phyloP scores from a whole-genome alignment of 2,797 vertebrate genomes.

The Sebastes goodei region DNA sequence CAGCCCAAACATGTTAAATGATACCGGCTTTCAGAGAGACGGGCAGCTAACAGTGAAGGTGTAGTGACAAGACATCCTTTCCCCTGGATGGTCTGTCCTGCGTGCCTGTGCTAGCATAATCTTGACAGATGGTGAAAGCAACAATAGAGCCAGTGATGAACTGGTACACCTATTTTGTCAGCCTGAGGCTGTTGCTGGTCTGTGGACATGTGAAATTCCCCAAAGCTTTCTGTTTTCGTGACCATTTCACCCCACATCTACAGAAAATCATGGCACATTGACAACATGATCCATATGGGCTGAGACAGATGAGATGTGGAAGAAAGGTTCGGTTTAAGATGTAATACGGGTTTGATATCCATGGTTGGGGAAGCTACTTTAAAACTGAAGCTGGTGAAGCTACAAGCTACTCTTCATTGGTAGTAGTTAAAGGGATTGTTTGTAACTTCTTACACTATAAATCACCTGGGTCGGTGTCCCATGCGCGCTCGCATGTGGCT shows the following conservation, averaged over 20 bases:
- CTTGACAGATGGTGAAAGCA: conserved; percentile 40
- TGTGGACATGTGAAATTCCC: conserved; percentile 13
- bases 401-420: background rate
- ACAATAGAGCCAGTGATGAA: conserved; percentile 36
- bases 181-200: conserved; percentile 36
- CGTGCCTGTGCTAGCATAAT: conserved; percentile 46
- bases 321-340: background rate
- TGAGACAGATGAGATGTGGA: background rate
- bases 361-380: background rate
- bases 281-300: background rate
- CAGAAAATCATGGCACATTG: background rate
- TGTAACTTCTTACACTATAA: too few species aligned
- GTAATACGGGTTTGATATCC: background rate
- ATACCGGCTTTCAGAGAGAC: conserved; percentile 56
- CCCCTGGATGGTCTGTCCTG: conserved; percentile 28
- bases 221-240: conserved; percentile 27
- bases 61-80: conserved; percentile 41
- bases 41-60: conserved; percentile 17
- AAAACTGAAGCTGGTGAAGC: background rate
- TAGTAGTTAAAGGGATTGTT: too few species aligned
- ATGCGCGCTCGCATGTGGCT: too few species aligned
- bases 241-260: conserved; percentile 39
- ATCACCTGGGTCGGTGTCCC: too few species aligned
- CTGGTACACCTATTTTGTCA: background rate
- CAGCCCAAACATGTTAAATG: conserved; percentile 71